These are phyloP conservation scores for Agrochola lychnidis DNA, from an alignment of 2,888 invertebrate species.

Conservation along the genomic window DNA sequence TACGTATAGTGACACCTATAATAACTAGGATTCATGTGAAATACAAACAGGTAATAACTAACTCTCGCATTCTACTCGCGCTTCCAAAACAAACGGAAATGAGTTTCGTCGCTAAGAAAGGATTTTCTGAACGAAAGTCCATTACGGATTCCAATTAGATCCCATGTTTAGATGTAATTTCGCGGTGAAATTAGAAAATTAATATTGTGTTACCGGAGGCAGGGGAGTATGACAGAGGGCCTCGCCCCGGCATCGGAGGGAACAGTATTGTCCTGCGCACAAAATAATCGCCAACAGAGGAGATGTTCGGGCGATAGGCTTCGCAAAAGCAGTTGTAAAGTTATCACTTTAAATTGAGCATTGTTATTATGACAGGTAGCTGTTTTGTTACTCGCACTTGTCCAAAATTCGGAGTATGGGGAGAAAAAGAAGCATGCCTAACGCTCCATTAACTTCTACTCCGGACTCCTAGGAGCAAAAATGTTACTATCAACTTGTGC, in stretches of 20 bases:
- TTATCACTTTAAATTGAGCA: not conserved
- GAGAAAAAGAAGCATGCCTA: not conserved
- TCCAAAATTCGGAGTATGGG: not conserved
- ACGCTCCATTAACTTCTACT: not conserved
- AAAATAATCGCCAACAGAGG: not conserved
- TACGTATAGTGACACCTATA: conserved; percentile 38
- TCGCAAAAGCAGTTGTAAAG: not conserved
- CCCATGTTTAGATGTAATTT: conserved; percentile 80
- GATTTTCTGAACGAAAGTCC: conserved; percentile 76
- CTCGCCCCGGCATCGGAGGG: not conserved
- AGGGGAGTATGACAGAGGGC: conserved; percentile 39
- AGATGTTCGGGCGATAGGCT: not conserved
- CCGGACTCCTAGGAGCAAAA: conserved; percentile 17
- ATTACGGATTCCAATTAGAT: conserved; percentile 80
- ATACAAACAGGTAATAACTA: conserved; percentile 58
- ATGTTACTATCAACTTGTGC: conserved; percentile 49
- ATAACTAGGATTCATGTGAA: conserved; percentile 39
- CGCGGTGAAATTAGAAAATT: conserved; percentile 78
- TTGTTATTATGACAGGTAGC: not conserved
- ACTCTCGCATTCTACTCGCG: conserved; percentile 61
- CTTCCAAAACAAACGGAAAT: conserved; percentile 67
- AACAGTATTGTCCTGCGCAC: conserved; percentile 3
- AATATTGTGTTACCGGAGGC: conserved; percentile 71
- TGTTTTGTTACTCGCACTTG: not conserved
- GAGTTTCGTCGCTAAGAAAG: conserved; percentile 73